Evolutionary conservation across 2,888 invertebrate genomes (phyloP).

Genomic region (Drosophila cognata): DNA sequence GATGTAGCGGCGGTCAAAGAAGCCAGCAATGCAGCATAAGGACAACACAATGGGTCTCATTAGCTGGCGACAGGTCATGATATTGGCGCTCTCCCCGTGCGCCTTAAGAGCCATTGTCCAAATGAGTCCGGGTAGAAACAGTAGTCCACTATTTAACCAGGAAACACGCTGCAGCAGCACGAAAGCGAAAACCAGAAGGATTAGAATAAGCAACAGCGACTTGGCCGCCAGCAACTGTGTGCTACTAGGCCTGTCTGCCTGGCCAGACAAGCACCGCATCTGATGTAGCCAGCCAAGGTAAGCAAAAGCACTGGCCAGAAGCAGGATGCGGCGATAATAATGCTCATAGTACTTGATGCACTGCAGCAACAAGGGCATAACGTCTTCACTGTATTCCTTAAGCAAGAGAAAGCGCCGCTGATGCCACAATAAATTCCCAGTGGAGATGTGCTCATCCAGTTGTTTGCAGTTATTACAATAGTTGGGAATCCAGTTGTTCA

Average conservation of each 20-base stretch:
- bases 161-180: conserved; percentile 88
- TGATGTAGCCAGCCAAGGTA: conserved; percentile 90
- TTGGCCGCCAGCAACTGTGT: not conserved
- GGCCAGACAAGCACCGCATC: conserved; percentile 79
- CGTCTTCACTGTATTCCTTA: conserved; percentile 86
- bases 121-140: conserved; percentile 87
- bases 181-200: conserved; percentile 40
- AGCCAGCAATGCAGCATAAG: conserved; percentile 52
- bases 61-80: conserved; percentile 42
- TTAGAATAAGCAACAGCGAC: conserved; percentile 4
- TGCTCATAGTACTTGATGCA: conserved; percentile 94
- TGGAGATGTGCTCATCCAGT: conserved; percentile 37
- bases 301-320: conserved; percentile 88
- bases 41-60: conserved; percentile 78
- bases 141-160: conserved; percentile 88
- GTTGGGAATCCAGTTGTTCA: conserved; percentile 27
- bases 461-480: conserved; percentile 53
- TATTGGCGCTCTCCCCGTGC: not conserved
- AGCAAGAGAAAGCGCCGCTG: conserved; percentile 39
- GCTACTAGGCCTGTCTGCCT: not conserved
- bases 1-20: conserved; percentile 68
- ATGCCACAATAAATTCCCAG: conserved; percentile 20
- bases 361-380: conserved; percentile 88
- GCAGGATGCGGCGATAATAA: conserved; percentile 91
- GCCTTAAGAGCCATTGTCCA: conserved; percentile 59